phyloP scores from a whole-genome alignment of 2,113 vertebrate species.

The Aythya baeri region DNA sequence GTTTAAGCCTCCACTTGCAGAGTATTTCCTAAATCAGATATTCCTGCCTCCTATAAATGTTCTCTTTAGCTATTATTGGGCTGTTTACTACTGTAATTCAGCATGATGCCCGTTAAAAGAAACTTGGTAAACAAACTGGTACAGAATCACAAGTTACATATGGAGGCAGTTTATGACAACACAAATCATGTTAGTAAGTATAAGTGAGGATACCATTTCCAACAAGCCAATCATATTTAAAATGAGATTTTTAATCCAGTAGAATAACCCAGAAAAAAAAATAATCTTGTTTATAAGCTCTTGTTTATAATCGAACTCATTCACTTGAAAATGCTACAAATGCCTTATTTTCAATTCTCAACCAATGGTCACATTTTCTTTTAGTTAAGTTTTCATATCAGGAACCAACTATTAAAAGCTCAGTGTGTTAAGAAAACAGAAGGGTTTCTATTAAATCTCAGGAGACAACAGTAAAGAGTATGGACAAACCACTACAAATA shows the following conservation, averaged over 20 bases:
- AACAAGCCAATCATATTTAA: background rate
- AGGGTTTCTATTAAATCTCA: conserved; percentile 46
- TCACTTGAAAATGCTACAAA: conserved; percentile 18
- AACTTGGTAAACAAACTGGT: background rate
- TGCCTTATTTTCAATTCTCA: background rate
- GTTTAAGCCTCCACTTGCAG: background rate
- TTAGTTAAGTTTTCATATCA: background rate
- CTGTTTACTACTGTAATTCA: conserved; percentile 27
- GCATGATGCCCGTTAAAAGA: background rate
- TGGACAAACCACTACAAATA: conserved; percentile 31
- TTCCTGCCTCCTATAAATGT: background rate
- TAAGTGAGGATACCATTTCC: background rate
- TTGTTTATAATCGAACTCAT: background rate
- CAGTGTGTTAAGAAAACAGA: background rate
- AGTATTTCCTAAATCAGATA: background rate
- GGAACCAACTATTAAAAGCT: background rate
- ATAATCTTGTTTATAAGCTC: conserved; percentile 22
- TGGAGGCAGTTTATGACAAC: background rate
- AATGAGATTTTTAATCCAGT: background rate
- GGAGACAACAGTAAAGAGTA: conserved; percentile 20
- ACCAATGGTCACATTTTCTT: background rate
- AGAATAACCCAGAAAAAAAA: background rate
- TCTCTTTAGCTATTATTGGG: background rate
- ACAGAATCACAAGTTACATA: background rate
- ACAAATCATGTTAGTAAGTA: background rate